A percentile compares a stretch with the other conserved stretches of the same genome.
phyloP scores from a whole-genome alignment of 2,888 invertebrate genomes.

The Cheilosia pagana region DNA sequence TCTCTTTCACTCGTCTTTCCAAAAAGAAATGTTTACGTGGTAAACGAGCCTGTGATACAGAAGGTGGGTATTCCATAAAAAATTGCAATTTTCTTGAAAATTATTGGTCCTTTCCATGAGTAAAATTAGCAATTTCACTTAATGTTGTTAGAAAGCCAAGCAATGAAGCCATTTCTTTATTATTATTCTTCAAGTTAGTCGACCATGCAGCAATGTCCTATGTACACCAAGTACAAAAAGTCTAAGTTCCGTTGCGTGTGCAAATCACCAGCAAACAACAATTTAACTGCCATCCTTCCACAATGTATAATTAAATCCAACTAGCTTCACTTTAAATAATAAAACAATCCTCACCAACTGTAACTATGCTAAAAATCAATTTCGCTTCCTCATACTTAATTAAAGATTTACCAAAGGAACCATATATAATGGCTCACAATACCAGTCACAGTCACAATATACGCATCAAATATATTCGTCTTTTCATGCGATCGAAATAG shows the following conservation, averaged over 20 bases:
- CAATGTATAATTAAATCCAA: conserved; percentile 7
- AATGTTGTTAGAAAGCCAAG: too few relatives aligned
- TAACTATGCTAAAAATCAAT: conserved; percentile 17
- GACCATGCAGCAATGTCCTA: too few relatives aligned
- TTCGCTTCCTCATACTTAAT: conserved; percentile 3
- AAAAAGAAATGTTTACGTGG: too few relatives aligned
- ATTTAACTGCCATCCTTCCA: conserved; percentile 4
- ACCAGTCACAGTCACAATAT: neutral
- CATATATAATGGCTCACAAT: neutral
- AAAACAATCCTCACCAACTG: conserved; percentile 16
- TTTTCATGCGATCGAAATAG: neutral
- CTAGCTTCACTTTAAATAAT: conserved; percentile 2
- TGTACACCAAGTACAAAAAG: neutral
- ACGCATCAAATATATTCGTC: conserved; percentile 7
- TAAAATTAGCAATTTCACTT: too few relatives aligned
- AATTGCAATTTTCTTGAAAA: too few relatives aligned
- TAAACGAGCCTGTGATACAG: too few relatives aligned
- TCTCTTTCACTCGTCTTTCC: too few relatives aligned
- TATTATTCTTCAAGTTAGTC: too few relatives aligned
- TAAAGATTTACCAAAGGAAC: conserved; percentile 6
- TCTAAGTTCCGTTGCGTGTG: conserved; percentile 9
- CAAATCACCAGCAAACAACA: conserved; percentile 2
- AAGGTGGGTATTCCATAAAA: too few relatives aligned
- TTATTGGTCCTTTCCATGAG: too few relatives aligned
- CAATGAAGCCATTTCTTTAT: too few relatives aligned